Evolutionary conservation across 2,888 invertebrate species (phyloP), one percentile per base, ranked within the genome.

Genomic region (Drosophila neutralis): DNA sequence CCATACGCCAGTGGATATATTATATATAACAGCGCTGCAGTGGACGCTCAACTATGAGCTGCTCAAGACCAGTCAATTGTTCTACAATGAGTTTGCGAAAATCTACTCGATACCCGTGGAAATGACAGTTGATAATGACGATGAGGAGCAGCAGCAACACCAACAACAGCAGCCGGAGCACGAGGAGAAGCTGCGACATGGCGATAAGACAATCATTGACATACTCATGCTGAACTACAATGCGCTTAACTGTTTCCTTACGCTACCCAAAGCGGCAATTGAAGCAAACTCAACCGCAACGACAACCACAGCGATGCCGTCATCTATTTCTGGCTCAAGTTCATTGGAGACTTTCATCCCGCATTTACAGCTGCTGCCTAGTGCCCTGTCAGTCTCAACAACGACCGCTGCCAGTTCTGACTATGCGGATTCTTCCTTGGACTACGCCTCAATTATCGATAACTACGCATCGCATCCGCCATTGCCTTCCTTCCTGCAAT

Each of bases 41-140:
- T 93, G 93, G 93, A 91, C 91, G 11, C 88, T 92, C n/a, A 92
- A 90, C 69, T 90, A 91, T 76, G 92, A 93, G 61, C 81, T 93
- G 13, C 77, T 92, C 1, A 92, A 91, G 73, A 90, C 87, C 8
- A 92, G 90, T 78, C 90, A 91, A 73, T 77, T 90, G 54, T 93
- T 92, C 54, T 92, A 91, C 48, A 89, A 83, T 56, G 91, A 91
- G 60, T 92, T 93, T 73, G 79, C 89, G 27, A 86, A 90, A 80
- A 90, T 88, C 33, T 92, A 91, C 76, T 90, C 91, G 49, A 91
- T 90, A 75, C 87, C 81, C 66, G 81, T 87, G 60, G 87, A 90
- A 67, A 76, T 84, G 63, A 69, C 80, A 10, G 74, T 80, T 2
- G 74, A 83, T 35, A 85, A 81, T 10, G 73, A 76, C 5, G 82